Base-by-base conservation (phyloP, 2,797 vertebrate species). In the Dicrostonyx torquatus region DNA sequence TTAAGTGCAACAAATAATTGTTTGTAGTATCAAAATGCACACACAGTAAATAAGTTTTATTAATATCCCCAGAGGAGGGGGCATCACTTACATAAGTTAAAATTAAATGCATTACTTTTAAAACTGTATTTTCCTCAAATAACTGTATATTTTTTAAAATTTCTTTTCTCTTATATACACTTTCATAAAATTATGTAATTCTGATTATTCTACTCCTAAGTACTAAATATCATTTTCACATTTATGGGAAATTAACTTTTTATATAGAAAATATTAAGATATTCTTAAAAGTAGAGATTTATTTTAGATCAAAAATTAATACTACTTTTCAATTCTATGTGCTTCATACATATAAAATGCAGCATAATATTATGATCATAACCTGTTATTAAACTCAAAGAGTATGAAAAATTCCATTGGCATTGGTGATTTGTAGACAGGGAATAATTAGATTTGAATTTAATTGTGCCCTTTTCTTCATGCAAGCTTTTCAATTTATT, bases 181-280 rank as follows among this genome's bases (percentile, higher is more conserved):
- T 75, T 77, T 78, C 77, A 29, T 3, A 40, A 91, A 86, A 55
- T 93, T 53, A n/a, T 89, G 2, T 55, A 84, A 82, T 78, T 89
- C 40, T 78, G n/a, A 10, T 22, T 75, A 2, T 92, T 76, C 95
- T 29, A 92, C 18, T 10, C 68, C 73, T 73, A n/a, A 91, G 1
- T 93, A 66, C 29, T 50, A 43, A 40, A 93, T 83, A 5, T 0
- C 34, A 6, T 0, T 77, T 91, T 80, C 4, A 15, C 58, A 29
- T 90, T 87, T 95, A 73, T 73, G 45, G 11, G 94, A 90, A 93
- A 55, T 95, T 14, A 8, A 34, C 66, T 85, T 90, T 58, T 84
- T 62, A 24, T 13, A 26, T 24, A 0, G 2, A 66, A 80, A 87
- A 62, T 72, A 58, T 64, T 62, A 43, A 62, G n/a, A 34, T 68